phyloP scores from a whole-genome alignment of 2,797 vertebrate genomes.

The Hephaestus fuliginosus region DNA sequence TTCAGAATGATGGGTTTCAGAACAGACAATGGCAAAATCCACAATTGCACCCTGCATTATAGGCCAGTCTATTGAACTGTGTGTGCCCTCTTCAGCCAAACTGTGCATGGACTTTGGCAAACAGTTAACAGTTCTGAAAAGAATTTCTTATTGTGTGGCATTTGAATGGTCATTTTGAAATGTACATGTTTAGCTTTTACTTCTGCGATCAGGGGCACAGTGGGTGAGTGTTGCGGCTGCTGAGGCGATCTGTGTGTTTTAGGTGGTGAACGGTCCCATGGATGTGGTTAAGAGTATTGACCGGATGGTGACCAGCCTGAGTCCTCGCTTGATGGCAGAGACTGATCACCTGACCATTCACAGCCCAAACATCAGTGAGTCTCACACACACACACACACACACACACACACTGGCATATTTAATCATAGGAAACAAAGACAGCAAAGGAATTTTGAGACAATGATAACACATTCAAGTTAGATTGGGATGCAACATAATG shows the following conservation, averaged over 20 bases:
- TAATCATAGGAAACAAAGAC: not conserved
- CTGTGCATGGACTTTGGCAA: conserved; percentile 19
- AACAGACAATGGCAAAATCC: conserved; percentile 55
- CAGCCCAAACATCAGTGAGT: conserved; percentile 88
- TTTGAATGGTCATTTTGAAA: conserved; percentile 67
- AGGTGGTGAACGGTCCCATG: conserved; percentile 93
- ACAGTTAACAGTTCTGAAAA: conserved; percentile 32
- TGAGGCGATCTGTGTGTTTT: conserved; percentile 53
- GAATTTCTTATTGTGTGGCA: conserved; percentile 21
- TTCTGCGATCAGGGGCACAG: not conserved
- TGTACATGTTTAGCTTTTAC: conserved; percentile 19
- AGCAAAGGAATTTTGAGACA: conserved; percentile 10
- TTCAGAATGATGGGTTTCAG: conserved; percentile 61
- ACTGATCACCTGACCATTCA: conserved; percentile 82
- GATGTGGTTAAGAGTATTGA: conserved; percentile 88
- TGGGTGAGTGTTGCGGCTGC: conserved; percentile 9
- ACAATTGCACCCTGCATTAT: conserved; percentile 41
- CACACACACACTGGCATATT: not conserved
- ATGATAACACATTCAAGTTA: not conserved
- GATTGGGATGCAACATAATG: conserved; percentile 8
- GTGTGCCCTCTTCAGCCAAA: conserved; percentile 32
- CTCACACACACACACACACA: not conserved
- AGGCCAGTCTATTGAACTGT: conserved; percentile 43
- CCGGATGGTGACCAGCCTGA: conserved; percentile 86
- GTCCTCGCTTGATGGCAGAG: conserved; percentile 80